Conservation (phyloP, 2,888 invertebrate species). For the Microchrysa polita region DNA sequence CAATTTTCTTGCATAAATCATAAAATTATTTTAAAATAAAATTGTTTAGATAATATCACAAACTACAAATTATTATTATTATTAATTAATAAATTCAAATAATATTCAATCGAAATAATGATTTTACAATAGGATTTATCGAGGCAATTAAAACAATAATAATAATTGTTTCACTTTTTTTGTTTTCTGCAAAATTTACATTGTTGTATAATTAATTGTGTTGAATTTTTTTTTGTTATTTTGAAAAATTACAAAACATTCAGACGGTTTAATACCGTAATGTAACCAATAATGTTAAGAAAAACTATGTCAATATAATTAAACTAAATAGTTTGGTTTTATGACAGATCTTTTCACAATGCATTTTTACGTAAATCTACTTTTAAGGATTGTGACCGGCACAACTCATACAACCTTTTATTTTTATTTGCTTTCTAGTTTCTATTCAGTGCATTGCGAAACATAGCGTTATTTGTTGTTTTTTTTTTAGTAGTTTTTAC, state of each 20-base stretch:
- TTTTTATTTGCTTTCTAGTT: not conserved
- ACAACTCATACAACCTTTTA: slow-evolving; percentile 26
- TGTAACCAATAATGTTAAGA: not conserved
- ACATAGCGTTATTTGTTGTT: too few species aligned
- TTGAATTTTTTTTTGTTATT: not conserved
- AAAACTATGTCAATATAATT: not conserved
- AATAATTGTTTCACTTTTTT: not conserved
- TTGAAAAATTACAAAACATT: too few species aligned
- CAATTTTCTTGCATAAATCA: slow-evolving; percentile 28
- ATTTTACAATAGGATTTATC: slow-evolving; percentile 10
- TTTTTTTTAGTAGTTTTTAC: too few species aligned
- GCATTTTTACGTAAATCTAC: not conserved
- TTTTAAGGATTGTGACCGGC: slow-evolving; percentile 26
- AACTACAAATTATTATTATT: slow-evolving; percentile 39
- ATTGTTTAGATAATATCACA: slow-evolving; percentile 36
- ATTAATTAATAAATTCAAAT: slow-evolving; percentile 18
- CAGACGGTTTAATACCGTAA: too few species aligned
- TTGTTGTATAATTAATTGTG: not conserved
- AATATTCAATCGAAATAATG: slow-evolving; percentile 2
- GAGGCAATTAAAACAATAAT: not conserved
- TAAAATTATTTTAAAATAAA: slow-evolving; percentile 40
- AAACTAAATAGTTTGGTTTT: slow-evolving; percentile 5
- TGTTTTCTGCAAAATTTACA: not conserved
- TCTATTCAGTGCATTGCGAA: too few species aligned
- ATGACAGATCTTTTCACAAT: not conserved